Conservation (phyloP, 2,888 invertebrate species). For the Ochropacha duplaris region DNA sequence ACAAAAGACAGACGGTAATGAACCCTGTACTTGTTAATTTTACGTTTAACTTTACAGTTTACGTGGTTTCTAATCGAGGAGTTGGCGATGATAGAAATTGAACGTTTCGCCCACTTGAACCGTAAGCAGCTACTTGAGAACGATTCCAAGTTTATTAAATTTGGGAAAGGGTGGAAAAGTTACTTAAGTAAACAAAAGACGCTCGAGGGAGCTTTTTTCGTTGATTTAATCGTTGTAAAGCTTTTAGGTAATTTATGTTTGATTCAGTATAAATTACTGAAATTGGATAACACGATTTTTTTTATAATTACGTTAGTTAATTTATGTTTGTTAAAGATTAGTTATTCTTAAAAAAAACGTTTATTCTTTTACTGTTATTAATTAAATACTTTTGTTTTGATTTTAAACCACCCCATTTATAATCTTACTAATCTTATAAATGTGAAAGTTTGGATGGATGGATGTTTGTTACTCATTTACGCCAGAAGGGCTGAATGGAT, state of each 20-base stretch:
- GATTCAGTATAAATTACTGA: not conserved
- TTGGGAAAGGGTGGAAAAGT: constrained; percentile 22
- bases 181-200: constrained; percentile 3
- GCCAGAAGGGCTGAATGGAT: too few species aligned
- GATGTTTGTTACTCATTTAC: too few species aligned
- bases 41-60: constrained; percentile 51
- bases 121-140: constrained; percentile 16
- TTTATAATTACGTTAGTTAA: too few species aligned
- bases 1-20: constrained; percentile 64
- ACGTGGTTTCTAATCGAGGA: constrained; percentile 52
- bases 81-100: constrained; percentile 29
- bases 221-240: not conserved
- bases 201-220: not conserved
- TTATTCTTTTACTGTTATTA: too few species aligned
- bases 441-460: too few species aligned
- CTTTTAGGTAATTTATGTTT: not conserved
- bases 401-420: too few species aligned
- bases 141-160: constrained; percentile 24
- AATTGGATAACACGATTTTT: not conserved
- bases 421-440: too few species aligned
- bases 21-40: constrained; percentile 61
- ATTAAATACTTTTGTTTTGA: too few species aligned
- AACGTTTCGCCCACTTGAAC: constrained; percentile 28
- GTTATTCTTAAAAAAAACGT: too few species aligned
- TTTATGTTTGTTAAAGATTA: too few species aligned